Conservation (phyloP, 2,113 vertebrate species). For the Oncorhynchus gorbuscha region DNA sequence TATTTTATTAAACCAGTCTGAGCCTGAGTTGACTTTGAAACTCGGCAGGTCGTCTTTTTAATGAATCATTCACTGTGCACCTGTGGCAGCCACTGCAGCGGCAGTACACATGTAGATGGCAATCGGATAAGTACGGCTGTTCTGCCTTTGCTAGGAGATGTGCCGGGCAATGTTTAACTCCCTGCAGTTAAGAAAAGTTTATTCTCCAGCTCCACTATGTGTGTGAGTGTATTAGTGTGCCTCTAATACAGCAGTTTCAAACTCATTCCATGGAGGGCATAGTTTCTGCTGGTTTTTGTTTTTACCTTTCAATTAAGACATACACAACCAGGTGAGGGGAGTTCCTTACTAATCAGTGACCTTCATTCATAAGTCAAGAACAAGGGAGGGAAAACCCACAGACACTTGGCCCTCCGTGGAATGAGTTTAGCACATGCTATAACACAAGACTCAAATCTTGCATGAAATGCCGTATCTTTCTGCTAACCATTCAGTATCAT, state of each 20-base stretch:
- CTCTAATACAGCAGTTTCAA: not conserved
- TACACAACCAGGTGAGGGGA: too few relatives aligned
- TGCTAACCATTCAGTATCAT: not conserved
- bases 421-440: too few relatives aligned
- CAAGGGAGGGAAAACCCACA: too few relatives aligned
- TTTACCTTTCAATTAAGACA: not conserved
- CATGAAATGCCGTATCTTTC: slow-evolving; percentile 23
- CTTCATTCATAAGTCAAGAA: too few relatives aligned
- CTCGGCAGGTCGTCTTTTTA: slow-evolving; percentile 55
- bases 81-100: slow-evolving; percentile 19
- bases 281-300: not conserved
- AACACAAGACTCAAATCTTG: slow-evolving; percentile 8
- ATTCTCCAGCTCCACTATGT: not conserved
- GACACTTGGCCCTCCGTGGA: too few relatives aligned
- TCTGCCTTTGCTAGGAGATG: slow-evolving; percentile 22
- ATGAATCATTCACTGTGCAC: slow-evolving; percentile 53
- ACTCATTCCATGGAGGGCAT: too few relatives aligned
- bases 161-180: slow-evolving; percentile 18
- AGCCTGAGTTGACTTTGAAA: slow-evolving; percentile 52
- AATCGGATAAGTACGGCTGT: not conserved
- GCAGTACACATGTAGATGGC: slow-evolving; percentile 11
- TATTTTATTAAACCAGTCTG: slow-evolving; percentile 64
- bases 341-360: too few relatives aligned
- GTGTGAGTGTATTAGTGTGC: not conserved
- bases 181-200: not conserved